Conservation (phyloP, 53 echinoderm and acorn worm species). For the Echinometra lucunter region DNA sequence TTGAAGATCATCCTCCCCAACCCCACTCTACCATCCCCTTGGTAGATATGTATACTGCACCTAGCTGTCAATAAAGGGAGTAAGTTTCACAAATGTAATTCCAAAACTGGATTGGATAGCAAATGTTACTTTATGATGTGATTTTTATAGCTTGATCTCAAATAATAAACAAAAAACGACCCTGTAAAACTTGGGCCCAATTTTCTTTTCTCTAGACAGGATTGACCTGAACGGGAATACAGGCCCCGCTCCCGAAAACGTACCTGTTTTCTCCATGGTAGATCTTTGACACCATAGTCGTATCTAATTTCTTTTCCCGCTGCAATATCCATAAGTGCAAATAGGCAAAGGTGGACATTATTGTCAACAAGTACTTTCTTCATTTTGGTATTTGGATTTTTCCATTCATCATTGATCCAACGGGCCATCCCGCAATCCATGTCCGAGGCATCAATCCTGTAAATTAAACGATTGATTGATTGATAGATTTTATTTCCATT, state of each 20-base stretch:
- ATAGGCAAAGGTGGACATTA: conserved; percentile 61
- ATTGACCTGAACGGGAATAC: conserved; percentile 46
- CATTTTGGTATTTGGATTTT: conserved; percentile 61
- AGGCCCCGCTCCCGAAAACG: conserved; percentile 61
- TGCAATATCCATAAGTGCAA: conserved; percentile 54
- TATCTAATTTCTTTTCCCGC: conserved; percentile 58
- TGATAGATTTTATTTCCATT: conserved; percentile 28
- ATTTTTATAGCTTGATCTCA: conserved; percentile 49
- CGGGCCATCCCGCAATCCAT: conserved; percentile 62
- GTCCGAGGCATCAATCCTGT: conserved; percentile 60
- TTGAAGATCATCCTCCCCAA: conserved; percentile 61
- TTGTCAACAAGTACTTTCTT: conserved; percentile 64
- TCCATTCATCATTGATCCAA: conserved; percentile 64
- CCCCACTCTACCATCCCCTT: conserved; percentile 61
- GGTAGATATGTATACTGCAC: conserved; percentile 43
- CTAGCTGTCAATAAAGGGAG: conserved; percentile 41
- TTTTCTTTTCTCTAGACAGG: conserved; percentile 56
- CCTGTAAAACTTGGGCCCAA: conserved; percentile 32
- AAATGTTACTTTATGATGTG: conserved; percentile 25
- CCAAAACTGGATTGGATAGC: conserved; percentile 53
- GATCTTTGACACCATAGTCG: conserved; percentile 63
- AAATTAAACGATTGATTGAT: conserved; percentile 46
- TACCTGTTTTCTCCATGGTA: conserved; percentile 61
- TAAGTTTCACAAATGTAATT: conserved; percentile 53
- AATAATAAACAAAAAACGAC: conserved; percentile 22